Evolutionary conservation across 2,888 invertebrate species (phyloP).

Genomic region (Apocheima hispidaria): DNA sequence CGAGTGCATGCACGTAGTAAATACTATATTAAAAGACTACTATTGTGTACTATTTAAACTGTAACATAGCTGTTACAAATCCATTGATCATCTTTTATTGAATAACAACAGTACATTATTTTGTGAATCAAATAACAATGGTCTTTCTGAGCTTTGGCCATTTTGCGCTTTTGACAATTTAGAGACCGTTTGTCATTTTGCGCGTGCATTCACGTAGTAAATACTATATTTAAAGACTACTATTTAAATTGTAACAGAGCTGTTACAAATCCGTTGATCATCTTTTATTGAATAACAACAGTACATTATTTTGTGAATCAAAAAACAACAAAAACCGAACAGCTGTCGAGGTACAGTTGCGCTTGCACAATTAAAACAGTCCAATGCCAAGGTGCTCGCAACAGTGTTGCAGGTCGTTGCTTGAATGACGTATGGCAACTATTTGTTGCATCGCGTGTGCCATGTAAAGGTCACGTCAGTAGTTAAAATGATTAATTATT

Average conservation of each 20-base stretch:
- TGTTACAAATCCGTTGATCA: not conserved
- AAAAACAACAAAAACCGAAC: conserved; percentile 9
- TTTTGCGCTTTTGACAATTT: no score
- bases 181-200: no score
- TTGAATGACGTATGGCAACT: conserved; percentile 26
- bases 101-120: conserved; percentile 1
- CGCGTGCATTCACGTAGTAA: no score
- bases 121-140: not conserved
- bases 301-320: not conserved
- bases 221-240: no score
- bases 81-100: not conserved
- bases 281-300: not conserved
- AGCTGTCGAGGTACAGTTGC: conserved; percentile 41
- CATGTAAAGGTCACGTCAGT: conserved; percentile 13
- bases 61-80: not conserved
- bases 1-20: no score
- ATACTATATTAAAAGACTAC: no score
- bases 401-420: conserved; percentile 54
- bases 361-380: conserved; percentile 50
- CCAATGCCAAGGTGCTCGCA: conserved; percentile 56
- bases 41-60: no score
- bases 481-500: not conserved
- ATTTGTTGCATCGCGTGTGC: conserved; percentile 13
- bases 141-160: no score
- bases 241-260: no score